A percentile compares a stretch with the other conserved stretches of the same genome.
These are phyloP conservation scores for Chaetoderma sp. DNA, from an alignment of 2,888 invertebrate genomes.

Conservation along the genomic window DNA sequence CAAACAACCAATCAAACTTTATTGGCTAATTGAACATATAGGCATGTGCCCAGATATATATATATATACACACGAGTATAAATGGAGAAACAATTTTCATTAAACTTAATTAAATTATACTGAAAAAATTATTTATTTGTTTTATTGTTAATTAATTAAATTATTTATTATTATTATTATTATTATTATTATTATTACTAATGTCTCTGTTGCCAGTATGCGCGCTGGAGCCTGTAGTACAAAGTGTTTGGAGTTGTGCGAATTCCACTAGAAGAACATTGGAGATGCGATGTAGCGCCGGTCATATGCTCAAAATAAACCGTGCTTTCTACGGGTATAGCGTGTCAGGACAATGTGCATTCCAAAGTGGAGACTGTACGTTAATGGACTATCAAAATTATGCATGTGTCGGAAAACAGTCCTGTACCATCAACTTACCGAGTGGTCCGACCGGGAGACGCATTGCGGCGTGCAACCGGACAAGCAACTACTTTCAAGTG, in stretches of 20 bases:
- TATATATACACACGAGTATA: too few species aligned
- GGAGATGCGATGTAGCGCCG: conserved; percentile 53
- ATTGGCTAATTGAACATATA: too few species aligned
- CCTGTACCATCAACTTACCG: conserved; percentile 56
- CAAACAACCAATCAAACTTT: too few species aligned
- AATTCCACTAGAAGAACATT: conserved; percentile 46
- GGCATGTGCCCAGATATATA: too few species aligned
- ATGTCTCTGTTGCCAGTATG: conserved; percentile 46
- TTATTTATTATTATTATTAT: too few species aligned
- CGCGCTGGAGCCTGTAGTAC: conserved; percentile 51
- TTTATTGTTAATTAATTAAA: too few species aligned
- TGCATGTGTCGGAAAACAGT: conserved; percentile 55
- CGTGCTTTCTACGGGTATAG: conserved; percentile 61
- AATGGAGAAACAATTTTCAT: too few species aligned
- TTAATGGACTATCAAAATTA: conserved; percentile 49
- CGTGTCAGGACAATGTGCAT: conserved; percentile 41
- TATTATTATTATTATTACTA: background rate
- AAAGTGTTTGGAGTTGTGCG: too few species aligned
- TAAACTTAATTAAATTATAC: too few species aligned
- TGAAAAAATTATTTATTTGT: too few species aligned
- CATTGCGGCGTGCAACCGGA: conserved; percentile 47
- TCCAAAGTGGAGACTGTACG: conserved; percentile 52
- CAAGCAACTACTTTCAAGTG: conserved; percentile 63
- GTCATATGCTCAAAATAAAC: conserved; percentile 57
- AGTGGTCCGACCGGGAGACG: conserved; percentile 46